phyloP scores from a whole-genome alignment of 1,140 invertebrate genomes.

The Zelostemma sp. region DNA sequence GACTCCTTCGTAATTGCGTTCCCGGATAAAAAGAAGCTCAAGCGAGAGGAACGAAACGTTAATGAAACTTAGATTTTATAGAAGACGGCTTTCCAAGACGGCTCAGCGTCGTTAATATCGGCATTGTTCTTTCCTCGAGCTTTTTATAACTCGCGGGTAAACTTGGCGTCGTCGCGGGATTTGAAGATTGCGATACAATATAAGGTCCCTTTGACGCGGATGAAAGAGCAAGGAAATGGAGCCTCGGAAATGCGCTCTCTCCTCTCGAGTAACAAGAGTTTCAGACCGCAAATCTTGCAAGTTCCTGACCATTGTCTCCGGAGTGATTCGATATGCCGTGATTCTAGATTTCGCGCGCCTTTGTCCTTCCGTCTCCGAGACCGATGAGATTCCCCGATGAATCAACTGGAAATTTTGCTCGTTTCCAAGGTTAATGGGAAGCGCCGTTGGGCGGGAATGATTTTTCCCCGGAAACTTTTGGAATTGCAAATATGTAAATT shows the following conservation, averaged over 20 bases:
- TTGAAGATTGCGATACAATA: too few relatives aligned
- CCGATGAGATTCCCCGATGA: conserved; percentile 24
- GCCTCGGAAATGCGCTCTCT: conserved; percentile 18
- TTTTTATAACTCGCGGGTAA: not conserved
- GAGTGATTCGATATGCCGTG: conserved; percentile 46
- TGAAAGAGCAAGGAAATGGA: too few relatives aligned
- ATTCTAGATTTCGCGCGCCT: conserved; percentile 35
- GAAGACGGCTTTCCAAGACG: conserved; percentile 25
- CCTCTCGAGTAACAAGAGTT: conserved; percentile 44
- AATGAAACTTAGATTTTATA: conserved; percentile 28
- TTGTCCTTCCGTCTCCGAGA: conserved; percentile 20
- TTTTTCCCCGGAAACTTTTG: not conserved
- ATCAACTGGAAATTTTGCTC: conserved; percentile 28
- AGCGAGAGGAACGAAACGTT: conserved; percentile 7
- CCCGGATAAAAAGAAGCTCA: conserved; percentile 7
- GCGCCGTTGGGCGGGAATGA: not conserved
- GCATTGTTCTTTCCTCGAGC: conserved; percentile 19
- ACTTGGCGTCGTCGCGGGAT: conserved; percentile 6
- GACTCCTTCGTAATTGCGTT: conserved; percentile 24
- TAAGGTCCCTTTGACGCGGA: too few relatives aligned
- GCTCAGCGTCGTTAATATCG: conserved; percentile 18
- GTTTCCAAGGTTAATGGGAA: conserved; percentile 5
- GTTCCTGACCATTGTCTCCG: conserved; percentile 49
- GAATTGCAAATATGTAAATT: too few relatives aligned
- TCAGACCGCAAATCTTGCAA: conserved; percentile 46